phyloP scores from a whole-genome alignment of 2,888 invertebrate genomes.

The Tineola bisselliella region DNA sequence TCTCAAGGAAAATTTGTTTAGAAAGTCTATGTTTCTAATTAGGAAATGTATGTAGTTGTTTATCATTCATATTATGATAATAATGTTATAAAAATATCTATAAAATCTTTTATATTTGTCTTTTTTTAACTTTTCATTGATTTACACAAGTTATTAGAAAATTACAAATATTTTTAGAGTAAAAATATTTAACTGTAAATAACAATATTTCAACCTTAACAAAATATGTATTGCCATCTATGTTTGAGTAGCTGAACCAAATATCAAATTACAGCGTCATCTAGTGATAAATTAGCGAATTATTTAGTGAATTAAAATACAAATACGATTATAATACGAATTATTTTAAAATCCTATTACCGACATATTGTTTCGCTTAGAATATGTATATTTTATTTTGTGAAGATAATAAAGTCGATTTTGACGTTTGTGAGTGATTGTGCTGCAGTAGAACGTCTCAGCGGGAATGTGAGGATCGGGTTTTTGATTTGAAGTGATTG shows the following conservation, averaged over 20 bases:
- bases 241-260: not conserved
- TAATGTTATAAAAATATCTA: not conserved
- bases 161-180: too few species aligned
- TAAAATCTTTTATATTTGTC: too few species aligned
- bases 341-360: not conserved
- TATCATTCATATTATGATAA: not conserved
- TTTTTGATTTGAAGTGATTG: conserved; percentile 64
- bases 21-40: not conserved
- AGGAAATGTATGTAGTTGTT: too few species aligned
- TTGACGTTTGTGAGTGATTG: conserved; percentile 6
- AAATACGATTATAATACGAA: not conserved
- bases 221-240: too few species aligned
- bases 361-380: not conserved
- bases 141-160: too few species aligned
- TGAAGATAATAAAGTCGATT: not conserved
- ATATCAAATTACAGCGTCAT: not conserved
- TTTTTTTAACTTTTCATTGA: too few species aligned
- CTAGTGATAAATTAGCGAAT: not conserved
- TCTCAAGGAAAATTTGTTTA: conserved; percentile 5
- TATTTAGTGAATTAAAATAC: not conserved
- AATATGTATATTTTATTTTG: not conserved
- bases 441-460: conserved; percentile 19
- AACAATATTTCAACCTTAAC: too few species aligned
- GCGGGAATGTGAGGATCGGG: conserved; percentile 58
- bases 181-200: too few species aligned